These are phyloP conservation scores for Anagyrus pseudococci DNA, from an alignment of 2,888 invertebrate species.

Conservation along the genomic window DNA sequence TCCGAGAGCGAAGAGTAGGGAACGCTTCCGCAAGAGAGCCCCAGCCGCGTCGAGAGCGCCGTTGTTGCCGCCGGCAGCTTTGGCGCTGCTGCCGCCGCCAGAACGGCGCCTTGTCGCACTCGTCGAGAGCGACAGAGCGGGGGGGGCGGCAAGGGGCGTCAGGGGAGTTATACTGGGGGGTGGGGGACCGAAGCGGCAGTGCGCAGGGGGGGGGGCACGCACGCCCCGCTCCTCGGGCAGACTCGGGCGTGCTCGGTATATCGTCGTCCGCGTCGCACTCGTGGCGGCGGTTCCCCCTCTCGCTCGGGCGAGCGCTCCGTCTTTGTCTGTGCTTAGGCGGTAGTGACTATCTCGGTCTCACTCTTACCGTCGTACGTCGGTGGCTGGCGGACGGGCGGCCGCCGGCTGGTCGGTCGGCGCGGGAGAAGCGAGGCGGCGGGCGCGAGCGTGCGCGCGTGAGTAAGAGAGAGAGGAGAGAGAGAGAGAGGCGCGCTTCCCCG, in stretches of 20 bases:
- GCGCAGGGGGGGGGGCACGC: slow-evolving; percentile 10
- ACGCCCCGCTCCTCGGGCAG: slow-evolving; percentile 25
- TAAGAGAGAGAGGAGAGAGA: not conserved
- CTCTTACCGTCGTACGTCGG: no score
- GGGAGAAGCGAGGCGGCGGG: not conserved
- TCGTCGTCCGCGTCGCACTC: slow-evolving; percentile 18
- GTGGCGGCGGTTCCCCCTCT: not conserved
- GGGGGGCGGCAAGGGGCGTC: no score
- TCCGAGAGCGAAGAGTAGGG: no score
- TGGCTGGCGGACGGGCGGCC: no score
- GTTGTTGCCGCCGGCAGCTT: not conserved
- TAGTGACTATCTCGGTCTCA: no score
- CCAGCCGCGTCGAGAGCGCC: no score
- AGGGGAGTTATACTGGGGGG: no score
- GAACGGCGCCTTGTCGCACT: slow-evolving; percentile 8
- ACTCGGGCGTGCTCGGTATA: slow-evolving; percentile 46
- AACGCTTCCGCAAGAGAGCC: no score
- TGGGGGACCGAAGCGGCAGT: no score
- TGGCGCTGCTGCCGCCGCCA: slow-evolving; percentile 2
- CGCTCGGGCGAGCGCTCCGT: slow-evolving; percentile 7
- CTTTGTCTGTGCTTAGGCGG: no score
- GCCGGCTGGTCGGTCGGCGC: not conserved
- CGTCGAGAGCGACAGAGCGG: not conserved
- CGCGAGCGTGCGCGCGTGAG: not conserved
- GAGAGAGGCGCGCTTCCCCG: not conserved